These are phyloP conservation scores for Lithophane semibrunnea DNA, from an alignment of 2,888 invertebrate species.

Conservation along the genomic window DNA sequence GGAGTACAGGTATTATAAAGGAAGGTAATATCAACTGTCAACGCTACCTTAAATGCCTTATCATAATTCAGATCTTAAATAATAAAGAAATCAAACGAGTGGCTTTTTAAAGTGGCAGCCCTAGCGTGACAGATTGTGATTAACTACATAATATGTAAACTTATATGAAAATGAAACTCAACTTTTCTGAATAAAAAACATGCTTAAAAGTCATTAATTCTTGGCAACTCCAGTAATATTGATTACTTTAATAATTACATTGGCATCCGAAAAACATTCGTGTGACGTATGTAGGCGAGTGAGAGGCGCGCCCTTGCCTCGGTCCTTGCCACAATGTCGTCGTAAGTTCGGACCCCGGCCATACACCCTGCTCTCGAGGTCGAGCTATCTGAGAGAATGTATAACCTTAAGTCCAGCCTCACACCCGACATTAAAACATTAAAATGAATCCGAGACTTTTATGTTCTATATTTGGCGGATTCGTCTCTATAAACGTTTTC, in stretches of 20 bases:
- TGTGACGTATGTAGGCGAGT: constrained; percentile 79
- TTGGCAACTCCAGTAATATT: constrained; percentile 69
- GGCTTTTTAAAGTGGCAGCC: not conserved
- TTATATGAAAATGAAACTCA: constrained; percentile 33
- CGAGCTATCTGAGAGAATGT: constrained; percentile 80
- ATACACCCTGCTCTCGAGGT: constrained; percentile 75
- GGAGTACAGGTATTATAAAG: not conserved
- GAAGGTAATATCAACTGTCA: not conserved
- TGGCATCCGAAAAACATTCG: constrained; percentile 82
- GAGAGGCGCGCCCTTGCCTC: constrained; percentile 88
- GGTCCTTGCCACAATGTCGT: constrained; percentile 84
- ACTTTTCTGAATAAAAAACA: constrained; percentile 39
- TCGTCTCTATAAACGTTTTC: constrained; percentile 7
- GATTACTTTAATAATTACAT: constrained; percentile 80
- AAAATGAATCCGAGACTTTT: constrained; percentile 21
- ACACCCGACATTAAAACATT: constrained; percentile 49
- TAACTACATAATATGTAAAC: constrained; percentile 31
- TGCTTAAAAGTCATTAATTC: constrained; percentile 51
- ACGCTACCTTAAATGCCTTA: not conserved
- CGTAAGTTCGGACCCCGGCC: constrained; percentile 79
- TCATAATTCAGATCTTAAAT: not conserved
- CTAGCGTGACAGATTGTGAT: constrained; percentile 36
- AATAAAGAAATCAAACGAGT: not conserved
- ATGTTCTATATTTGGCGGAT: constrained; percentile 10
- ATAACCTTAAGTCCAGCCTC: constrained; percentile 72